These are phyloP conservation scores for Octodonta nipae DNA, from an alignment of 2,888 invertebrate species.

Conservation along the genomic window DNA sequence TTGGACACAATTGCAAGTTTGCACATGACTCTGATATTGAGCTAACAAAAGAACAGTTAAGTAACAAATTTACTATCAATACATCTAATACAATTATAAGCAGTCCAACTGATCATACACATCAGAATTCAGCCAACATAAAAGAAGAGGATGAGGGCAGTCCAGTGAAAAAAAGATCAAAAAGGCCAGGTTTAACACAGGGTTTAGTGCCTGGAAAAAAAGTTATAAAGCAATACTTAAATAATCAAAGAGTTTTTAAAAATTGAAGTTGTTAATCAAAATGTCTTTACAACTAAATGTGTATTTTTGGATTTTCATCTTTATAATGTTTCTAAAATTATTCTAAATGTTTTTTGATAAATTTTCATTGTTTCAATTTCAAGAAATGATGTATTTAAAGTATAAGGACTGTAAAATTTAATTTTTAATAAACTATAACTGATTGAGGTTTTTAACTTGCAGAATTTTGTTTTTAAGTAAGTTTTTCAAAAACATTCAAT, in stretches of 20 bases:
- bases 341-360: too few relatives aligned
- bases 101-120: constrained; percentile 9
- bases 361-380: too few relatives aligned
- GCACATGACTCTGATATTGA: constrained; percentile 81
- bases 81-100: constrained; percentile 22
- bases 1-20: constrained; percentile 83
- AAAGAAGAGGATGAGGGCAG: constrained; percentile 19
- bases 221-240: constrained; percentile 63
- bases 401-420: too few relatives aligned
- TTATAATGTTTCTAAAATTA: too few relatives aligned
- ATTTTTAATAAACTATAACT: too few relatives aligned
- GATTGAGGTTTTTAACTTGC: too few relatives aligned
- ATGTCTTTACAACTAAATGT: neutral
- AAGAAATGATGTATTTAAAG: too few relatives aligned
- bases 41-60: constrained; percentile 45
- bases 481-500: too few relatives aligned
- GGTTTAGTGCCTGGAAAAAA: constrained; percentile 70
- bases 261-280: neutral
- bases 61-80: constrained; percentile 40
- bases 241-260: constrained; percentile 38
- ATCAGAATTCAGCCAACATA: constrained; percentile 26
- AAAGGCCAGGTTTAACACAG: constrained; percentile 65
- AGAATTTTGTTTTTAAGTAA: too few relatives aligned
- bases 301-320: too few relatives aligned
- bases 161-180: constrained; percentile 39